phyloP scores from a whole-genome alignment of 2,797 vertebrate species.

The Eidolon dupreanum region DNA sequence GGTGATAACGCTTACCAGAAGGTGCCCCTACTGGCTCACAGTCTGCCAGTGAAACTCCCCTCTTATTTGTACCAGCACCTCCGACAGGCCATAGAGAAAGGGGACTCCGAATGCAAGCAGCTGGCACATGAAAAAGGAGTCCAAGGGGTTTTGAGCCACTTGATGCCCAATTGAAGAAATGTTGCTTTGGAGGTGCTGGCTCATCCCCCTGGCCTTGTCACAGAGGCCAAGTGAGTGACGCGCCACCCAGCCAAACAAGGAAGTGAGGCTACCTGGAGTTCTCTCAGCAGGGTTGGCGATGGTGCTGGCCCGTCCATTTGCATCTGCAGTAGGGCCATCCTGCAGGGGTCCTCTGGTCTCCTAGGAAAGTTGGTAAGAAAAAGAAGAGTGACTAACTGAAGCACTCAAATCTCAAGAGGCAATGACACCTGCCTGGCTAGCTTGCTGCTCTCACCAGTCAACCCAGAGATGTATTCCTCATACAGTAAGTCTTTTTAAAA shows the following conservation, averaged over 20 bases:
- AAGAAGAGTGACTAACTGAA: background rate
- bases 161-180: conserved; percentile 93
- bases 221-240: conserved; percentile 87
- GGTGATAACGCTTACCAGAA: background rate
- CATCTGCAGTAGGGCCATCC: conserved; percentile 86
- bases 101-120: conserved; percentile 88
- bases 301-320: conserved; percentile 84
- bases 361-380: conserved; percentile 79
- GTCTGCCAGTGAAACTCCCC: conserved; percentile 86
- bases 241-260: conserved; percentile 90
- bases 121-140: conserved; percentile 94
- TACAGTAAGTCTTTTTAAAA: background rate
- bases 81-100: conserved; percentile 89
- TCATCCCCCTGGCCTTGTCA: conserved; percentile 88
- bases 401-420: background rate
- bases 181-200: conserved; percentile 87
- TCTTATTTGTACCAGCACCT: conserved; percentile 88
- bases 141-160: conserved; percentile 92
- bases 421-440: background rate
- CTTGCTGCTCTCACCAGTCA: background rate
- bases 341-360: conserved; percentile 88
- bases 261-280: conserved; percentile 96
- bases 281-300: conserved; percentile 87
- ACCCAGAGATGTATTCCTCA: background rate
- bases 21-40: conserved; percentile 74